Percentiles rank a stretch among this genome's conserved stretches.
Evolutionary conservation across 2,113 vertebrate species (phyloP).

Genomic region (Heterotis niloticus): DNA sequence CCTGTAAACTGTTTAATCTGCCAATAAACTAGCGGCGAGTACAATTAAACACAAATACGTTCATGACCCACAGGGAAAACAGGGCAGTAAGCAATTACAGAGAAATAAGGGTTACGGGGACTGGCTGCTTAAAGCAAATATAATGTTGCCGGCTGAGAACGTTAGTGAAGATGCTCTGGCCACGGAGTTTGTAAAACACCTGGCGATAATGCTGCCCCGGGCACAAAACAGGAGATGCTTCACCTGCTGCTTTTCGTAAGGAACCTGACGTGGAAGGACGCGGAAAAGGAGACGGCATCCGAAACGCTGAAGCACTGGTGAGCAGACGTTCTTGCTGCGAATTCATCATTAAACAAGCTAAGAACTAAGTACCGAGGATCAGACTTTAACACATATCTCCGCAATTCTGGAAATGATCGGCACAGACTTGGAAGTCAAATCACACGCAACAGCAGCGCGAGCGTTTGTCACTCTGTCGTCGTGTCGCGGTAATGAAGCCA

Average conservation of each 20-base stretch:
- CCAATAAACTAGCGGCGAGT: conserved; percentile 8
- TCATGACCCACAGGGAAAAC: conserved; percentile 6
- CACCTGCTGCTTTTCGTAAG: background rate
- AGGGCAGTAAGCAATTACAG: conserved; percentile 24
- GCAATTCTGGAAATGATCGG: no score
- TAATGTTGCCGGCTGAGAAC: background rate
- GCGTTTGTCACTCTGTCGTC: no score
- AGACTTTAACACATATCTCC: no score
- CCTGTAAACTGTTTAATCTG: conserved; percentile 16
- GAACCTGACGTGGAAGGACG: background rate
- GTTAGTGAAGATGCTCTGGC: conserved; percentile 12
- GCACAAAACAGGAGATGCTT: background rate
- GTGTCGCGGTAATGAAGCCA: background rate
- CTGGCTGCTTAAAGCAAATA: conserved; percentile 1
- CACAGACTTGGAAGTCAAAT: no score
- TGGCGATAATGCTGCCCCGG: background rate
- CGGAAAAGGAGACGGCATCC: no score
- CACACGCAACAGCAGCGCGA: no score
- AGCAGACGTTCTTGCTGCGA: no score
- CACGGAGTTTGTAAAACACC: conserved; percentile 4
- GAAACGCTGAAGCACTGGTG: no score
- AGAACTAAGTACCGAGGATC: no score
- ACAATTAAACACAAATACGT: conserved; percentile 15
- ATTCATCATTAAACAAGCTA: no score
- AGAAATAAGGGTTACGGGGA: conserved; percentile 14